Conservation (phyloP, 2,113 vertebrate genomes). For the Nansenia antarctica region DNA sequence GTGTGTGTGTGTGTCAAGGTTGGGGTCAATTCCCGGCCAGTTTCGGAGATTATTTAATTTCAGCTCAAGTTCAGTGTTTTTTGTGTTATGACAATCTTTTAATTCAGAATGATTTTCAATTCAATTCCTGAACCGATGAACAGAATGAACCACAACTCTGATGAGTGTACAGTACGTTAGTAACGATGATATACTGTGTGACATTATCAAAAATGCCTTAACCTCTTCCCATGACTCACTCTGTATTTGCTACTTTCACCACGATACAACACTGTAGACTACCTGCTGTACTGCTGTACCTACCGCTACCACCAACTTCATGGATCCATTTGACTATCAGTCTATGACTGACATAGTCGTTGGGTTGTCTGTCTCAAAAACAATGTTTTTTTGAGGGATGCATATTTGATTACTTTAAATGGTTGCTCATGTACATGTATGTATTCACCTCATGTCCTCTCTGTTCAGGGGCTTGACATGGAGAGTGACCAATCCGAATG, state of each 20-base stretch:
- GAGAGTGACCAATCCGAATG: too few relatives aligned
- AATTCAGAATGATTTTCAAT: background rate
- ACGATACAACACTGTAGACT: constrained; percentile 50
- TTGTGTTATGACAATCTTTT: background rate
- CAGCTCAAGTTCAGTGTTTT: background rate
- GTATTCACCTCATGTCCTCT: too few relatives aligned
- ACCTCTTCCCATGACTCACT: constrained; percentile 33
- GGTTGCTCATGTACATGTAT: too few relatives aligned
- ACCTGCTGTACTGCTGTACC: constrained; percentile 35
- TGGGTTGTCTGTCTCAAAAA: too few relatives aligned
- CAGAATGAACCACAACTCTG: background rate
- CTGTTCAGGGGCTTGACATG: constrained; percentile 31
- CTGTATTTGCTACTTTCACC: constrained; percentile 31
- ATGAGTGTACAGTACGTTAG: constrained; percentile 1
- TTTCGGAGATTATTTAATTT: too few relatives aligned
- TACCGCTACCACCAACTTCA: constrained; percentile 45
- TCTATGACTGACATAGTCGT: too few relatives aligned
- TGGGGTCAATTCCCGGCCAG: too few relatives aligned
- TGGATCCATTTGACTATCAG: constrained; percentile 8
- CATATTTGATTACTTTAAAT: too few relatives aligned
- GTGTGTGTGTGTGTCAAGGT: too few relatives aligned
- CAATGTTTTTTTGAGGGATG: too few relatives aligned
- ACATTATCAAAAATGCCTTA: constrained; percentile 57
- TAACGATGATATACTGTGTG: constrained; percentile 24
- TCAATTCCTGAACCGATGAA: background rate